These are phyloP conservation scores for Apteryx owenii DNA, from an alignment of 2,113 vertebrate genomes.

Conservation along the genomic window DNA sequence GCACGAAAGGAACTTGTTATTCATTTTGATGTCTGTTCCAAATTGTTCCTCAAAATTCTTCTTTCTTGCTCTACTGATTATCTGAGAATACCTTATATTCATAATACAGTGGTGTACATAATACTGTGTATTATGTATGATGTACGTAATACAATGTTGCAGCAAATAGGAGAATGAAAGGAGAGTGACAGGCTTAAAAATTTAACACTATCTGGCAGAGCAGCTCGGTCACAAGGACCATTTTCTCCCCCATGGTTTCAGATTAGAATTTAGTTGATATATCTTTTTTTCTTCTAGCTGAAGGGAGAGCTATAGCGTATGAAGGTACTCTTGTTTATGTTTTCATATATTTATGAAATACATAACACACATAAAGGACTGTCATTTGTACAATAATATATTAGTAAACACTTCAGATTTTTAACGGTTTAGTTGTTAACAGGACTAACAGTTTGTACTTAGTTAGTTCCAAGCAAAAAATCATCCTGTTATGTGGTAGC, in stretches of 20 bases:
- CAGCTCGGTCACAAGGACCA: background rate
- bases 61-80: background rate
- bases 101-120: too few relatives aligned
- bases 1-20: too few relatives aligned
- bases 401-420: too few relatives aligned
- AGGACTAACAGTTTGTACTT: too few relatives aligned
- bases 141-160: background rate
- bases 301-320: background rate
- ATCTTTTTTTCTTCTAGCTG: background rate
- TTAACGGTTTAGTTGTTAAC: too few relatives aligned
- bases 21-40: too few relatives aligned
- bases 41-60: too few relatives aligned
- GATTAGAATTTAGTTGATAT: background rate
- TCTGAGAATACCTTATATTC: background rate
- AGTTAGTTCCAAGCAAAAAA: too few relatives aligned
- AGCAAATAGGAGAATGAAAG: background rate
- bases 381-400: too few relatives aligned
- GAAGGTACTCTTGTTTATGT: background rate
- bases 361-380: too few relatives aligned
- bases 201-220: background rate
- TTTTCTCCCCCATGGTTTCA: background rate
- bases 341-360: background rate
- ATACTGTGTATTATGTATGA: too few relatives aligned
- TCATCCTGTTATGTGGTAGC: too few relatives aligned
- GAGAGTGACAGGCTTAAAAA: background rate